phyloP scores from a whole-genome alignment of 2,797 vertebrate genomes.

The Sylvilagus floridanus region DNA sequence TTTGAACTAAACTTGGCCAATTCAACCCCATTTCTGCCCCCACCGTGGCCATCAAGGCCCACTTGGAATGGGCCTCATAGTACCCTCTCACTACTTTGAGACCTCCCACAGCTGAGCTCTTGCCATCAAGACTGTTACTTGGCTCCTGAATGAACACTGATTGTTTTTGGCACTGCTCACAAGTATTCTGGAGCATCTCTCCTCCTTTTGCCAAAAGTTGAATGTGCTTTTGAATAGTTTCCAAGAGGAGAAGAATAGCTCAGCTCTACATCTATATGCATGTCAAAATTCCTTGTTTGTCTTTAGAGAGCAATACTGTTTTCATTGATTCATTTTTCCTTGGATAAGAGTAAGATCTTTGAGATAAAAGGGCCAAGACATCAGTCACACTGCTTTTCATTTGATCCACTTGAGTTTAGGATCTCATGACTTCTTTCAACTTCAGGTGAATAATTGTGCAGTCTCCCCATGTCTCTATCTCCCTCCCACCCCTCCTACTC shows the following conservation, averaged over 20 bases:
- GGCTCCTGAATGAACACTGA: constrained; percentile 52
- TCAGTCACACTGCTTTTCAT: not conserved
- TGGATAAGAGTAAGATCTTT: not conserved
- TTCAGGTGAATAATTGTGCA: not conserved
- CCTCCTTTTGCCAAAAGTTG: constrained; percentile 47
- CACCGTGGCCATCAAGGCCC: not conserved
- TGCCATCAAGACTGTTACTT: constrained; percentile 19
- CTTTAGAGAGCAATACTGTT: constrained; percentile 12
- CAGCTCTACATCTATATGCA: not conserved
- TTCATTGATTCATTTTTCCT: not conserved
- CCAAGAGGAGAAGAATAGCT: constrained; percentile 25
- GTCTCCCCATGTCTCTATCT: not conserved
- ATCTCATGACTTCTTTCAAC: not conserved
- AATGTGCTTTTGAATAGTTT: constrained; percentile 61
- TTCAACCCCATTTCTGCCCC: not conserved
- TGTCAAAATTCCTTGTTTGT: not conserved
- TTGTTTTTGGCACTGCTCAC: constrained; percentile 62
- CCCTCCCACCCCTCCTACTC: rapidly evolving
- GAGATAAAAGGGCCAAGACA: not conserved
- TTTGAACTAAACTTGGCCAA: not conserved
- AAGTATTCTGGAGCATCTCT: constrained; percentile 64
- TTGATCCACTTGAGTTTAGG: not conserved
- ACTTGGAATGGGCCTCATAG: not conserved
- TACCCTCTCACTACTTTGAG: not conserved
- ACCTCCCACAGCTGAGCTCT: not conserved